Percentiles rank a stretch among this genome's conserved stretches.
Conservation (phyloP, 2,113 vertebrate species). For the Centrocercus urophasianus region DNA sequence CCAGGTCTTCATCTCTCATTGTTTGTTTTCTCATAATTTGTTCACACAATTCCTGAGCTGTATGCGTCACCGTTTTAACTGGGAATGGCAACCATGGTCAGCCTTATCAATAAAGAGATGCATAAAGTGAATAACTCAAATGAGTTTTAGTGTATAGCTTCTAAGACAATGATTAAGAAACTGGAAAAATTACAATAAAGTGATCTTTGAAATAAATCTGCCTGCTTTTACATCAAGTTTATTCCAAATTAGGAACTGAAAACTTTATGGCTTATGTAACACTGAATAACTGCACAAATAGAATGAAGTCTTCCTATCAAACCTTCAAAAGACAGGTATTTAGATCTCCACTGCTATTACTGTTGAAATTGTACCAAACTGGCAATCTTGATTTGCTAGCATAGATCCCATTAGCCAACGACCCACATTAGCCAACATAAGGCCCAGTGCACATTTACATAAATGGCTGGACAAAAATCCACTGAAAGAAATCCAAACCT, state of each 20-base stretch:
- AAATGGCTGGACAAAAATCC: background rate
- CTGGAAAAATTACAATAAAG: background rate
- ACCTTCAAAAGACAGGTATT: background rate
- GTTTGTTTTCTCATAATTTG: constrained; percentile 27
- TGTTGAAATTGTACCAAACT: background rate
- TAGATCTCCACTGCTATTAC: background rate
- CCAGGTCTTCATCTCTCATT: background rate
- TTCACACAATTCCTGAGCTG: background rate
- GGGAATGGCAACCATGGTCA: background rate
- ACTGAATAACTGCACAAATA: background rate
- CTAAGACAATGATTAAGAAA: background rate
- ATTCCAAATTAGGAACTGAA: background rate
- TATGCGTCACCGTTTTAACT: background rate
- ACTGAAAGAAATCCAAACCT: constrained; percentile 18
- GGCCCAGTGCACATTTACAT: background rate
- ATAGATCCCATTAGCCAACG: background rate
- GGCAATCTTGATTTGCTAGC: background rate
- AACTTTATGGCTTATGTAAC: background rate
- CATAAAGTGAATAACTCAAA: background rate
- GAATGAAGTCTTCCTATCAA: background rate
- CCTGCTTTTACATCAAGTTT: background rate
- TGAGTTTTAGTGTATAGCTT: background rate
- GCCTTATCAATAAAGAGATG: background rate
- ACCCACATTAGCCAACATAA: background rate
- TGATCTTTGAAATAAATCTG: background rate